Evolutionary conservation across 1,140 invertebrate genomes (phyloP), one percentile per base, ranked within the genome.

Genomic region (Heliconius congener): DNA sequence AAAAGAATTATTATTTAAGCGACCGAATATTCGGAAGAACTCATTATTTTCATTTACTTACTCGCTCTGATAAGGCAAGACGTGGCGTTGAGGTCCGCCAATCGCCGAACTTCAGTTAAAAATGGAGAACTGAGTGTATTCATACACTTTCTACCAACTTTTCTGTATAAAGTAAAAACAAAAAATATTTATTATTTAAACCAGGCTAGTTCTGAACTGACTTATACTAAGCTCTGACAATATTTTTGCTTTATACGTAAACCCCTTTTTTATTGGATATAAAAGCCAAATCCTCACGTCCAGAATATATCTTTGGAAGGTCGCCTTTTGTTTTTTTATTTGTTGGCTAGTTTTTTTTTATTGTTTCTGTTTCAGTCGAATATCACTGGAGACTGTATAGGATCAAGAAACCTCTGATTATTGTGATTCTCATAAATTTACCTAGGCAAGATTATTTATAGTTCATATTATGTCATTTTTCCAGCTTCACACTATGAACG

Each of bases 251-350:
- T 23, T 66, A 27, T 66, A 66, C 19, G 19, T 66, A n/a, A 66
- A 66, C 30, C 57, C 57, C 23, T 27, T 66, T 60, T 66, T 66
- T 66, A 66, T 66, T 66, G 27, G n/a, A 66, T 1, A 66, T 30
- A 66, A 66, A 66, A 27, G 23, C 11, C n/a, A n/a, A 66, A 66
- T 66, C 57, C 60, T 66, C 60, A 66, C 60, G 60, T 66, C 60
- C 60, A 5, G 60, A 66, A 27, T 66, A 23, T 66, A 27, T n/a
- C n/a, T 66, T 66, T 66, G 60, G 60, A 66, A 27, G 23, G 23
- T 27, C 55, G 55, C 19, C 55, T 57, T 57, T 23, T 23, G 11
- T 57, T 9, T 55, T 57, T n/a, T 57, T 23, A n/a, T n/a, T 57
- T 57, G n/a, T 23, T 23, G 8, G 1, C 8, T 19, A 19, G 1